These are phyloP conservation scores for Arion vulgaris DNA, from an alignment of 1,140 invertebrate genomes.

Conservation along the genomic window DNA sequence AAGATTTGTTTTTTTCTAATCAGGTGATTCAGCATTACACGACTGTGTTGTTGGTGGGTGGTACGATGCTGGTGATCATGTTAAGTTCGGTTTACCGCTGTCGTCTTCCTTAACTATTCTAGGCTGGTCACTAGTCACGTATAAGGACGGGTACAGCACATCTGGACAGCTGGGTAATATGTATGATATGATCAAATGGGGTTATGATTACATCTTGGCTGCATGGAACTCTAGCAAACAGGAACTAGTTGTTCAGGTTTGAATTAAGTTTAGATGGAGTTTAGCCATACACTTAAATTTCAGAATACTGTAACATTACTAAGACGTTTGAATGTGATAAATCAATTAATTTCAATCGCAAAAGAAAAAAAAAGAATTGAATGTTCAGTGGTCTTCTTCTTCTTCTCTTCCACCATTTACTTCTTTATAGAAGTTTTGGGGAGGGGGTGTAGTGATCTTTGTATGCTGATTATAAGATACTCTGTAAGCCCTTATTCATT, in stretches of 20 bases:
- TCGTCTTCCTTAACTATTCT: constrained; percentile 77
- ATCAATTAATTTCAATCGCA: too few relatives aligned
- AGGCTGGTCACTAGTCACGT: constrained; percentile 77
- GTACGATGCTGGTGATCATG: constrained; percentile 80
- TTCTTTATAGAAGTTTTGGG: too few relatives aligned
- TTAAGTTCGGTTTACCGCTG: constrained; percentile 81
- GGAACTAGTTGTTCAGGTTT: constrained; percentile 52
- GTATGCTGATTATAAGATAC: too few relatives aligned
- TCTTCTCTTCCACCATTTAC: too few relatives aligned
- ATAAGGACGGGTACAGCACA: constrained; percentile 71
- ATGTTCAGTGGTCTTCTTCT: too few relatives aligned
- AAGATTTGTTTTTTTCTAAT: not conserved
- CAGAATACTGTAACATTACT: too few relatives aligned
- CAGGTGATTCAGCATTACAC: constrained; percentile 76
- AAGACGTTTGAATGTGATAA: too few relatives aligned
- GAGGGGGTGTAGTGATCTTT: too few relatives aligned
- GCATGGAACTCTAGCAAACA: constrained; percentile 43
- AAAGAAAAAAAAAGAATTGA: too few relatives aligned
- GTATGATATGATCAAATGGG: constrained; percentile 71
- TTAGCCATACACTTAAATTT: too few relatives aligned
- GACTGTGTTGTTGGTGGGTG: constrained; percentile 79
- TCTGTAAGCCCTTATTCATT: too few relatives aligned
- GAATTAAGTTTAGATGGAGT: too few relatives aligned
- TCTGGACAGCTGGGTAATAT: constrained; percentile 72
- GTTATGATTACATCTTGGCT: constrained; percentile 79